Evolutionary conservation across 30 jellyfish, hydroid and myxozoan genomes (phyloP), one percentile per base, ranked within the genome.

Genomic region (Hydractinia symbiolongicarpus): DNA sequence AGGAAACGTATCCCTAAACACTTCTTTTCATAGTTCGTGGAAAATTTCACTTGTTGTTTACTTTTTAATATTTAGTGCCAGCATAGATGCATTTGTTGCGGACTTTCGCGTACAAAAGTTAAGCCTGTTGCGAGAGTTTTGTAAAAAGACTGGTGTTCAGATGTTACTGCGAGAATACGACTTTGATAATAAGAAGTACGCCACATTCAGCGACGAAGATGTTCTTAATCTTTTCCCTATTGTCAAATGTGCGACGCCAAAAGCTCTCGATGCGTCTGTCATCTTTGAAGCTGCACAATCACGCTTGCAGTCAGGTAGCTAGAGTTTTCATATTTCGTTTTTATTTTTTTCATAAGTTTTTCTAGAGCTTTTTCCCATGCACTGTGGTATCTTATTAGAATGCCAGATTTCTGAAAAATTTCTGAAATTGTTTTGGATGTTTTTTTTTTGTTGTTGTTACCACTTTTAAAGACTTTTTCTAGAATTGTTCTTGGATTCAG

Each of bases 241-340:
- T 16, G 96, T 88, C 52, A 93, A 93, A 61, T 90, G 66, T 50
- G 44, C 67, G 9, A 79, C 87, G 8, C 81, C 82, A 17, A 21
- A 87, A 94, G 96, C 96, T 13, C 83, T 83, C 50, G 98, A 91
- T 83, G 98, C 96, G 16, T 68, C 86, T 66, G 95, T 92, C 50
- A 60, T 91, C 52, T 91, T 91, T 64, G 98, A 91, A 76, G 94
- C 92, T 8, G 98, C 98, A 5, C 98, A 91, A 75, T 75, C 83
- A 11, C 66, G 96, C 30, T 82, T 91, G 50, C 98, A 91, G 50
- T 89, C 96, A 61, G 98, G 98, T 91, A 6, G 6, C 87, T 8
- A 40, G 83, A 0, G 9, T 66, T 50, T 13, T 6, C 8, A 66
- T 66, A 53, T 66, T 6, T 66, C 8, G 8, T 66, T 6, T 66